Conservation (phyloP, 2,888 invertebrate species). For the Andrena camellia region DNA sequence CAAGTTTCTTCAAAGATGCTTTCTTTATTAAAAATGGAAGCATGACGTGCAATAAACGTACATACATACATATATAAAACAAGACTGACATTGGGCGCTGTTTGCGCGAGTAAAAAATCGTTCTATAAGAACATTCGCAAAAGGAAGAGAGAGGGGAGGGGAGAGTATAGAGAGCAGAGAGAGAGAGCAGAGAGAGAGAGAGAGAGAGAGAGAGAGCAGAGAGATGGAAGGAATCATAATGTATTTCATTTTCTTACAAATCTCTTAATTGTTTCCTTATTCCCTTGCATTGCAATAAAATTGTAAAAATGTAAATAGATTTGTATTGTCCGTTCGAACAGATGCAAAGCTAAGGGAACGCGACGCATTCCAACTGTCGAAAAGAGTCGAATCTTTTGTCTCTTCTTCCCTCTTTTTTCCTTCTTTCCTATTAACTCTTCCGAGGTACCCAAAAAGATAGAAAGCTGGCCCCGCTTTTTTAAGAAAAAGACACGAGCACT, state of each 20-base stretch:
- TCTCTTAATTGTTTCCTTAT: background rate
- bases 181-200: background rate
- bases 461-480: background rate
- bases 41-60: conserved; percentile 24
- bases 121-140: conserved; percentile 7
- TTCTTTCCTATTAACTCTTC: background rate
- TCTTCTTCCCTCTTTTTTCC: background rate
- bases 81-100: background rate
- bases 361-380: background rate
- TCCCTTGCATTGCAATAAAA: background rate
- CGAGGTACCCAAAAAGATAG: background rate
- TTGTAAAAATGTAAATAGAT: background rate
- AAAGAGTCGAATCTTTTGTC: background rate
- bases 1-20: background rate
- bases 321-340: background rate
- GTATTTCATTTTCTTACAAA: background rate
- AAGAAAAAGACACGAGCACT: background rate
- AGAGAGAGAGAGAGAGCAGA: background rate
- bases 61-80: conserved; percentile 18
- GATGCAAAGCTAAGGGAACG: background rate
- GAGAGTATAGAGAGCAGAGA: background rate
- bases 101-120: conserved; percentile 13
- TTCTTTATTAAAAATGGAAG: conserved; percentile 31
- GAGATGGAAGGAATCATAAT: background rate
- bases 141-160: background rate